These are phyloP conservation scores for Sebastes alutus DNA, from an alignment of 2,797 vertebrate genomes.

Conservation along the genomic window DNA sequence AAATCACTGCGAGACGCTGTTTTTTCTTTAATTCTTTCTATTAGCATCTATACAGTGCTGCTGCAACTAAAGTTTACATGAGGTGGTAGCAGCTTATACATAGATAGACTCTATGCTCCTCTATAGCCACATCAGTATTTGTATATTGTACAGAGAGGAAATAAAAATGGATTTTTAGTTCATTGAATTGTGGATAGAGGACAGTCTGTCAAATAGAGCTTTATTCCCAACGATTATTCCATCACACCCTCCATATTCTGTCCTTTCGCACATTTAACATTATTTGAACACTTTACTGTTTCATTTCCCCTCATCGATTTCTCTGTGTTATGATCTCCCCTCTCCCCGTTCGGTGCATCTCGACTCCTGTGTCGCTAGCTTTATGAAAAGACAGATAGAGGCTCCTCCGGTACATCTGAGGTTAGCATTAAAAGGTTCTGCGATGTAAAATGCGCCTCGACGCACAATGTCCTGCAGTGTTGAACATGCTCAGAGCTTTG, in stretches of 20 bases:
- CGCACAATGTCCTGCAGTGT: constrained; percentile 53
- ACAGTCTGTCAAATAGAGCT: constrained; percentile 19
- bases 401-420: constrained; percentile 29
- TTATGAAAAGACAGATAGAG: constrained; percentile 14
- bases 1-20: neutral
- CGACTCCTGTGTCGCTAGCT: constrained; percentile 9
- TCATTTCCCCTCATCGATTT: constrained; percentile 64
- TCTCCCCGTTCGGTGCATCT: constrained; percentile 17
- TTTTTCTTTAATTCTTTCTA: neutral
- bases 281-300: constrained; percentile 45
- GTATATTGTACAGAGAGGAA: neutral
- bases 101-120: neutral
- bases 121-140: constrained; percentile 3
- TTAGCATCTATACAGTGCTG: neutral
- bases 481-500: constrained; percentile 61
- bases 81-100: neutral
- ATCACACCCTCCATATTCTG: constrained; percentile 41
- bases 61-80: neutral
- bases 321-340: constrained; percentile 12
- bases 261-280: constrained; percentile 52
- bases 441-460: constrained; percentile 38
- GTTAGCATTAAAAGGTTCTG: constrained; percentile 43
- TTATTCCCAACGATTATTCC: constrained; percentile 36
- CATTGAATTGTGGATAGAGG: neutral
- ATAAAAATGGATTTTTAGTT: constrained; percentile 24